phyloP scores from a whole-genome alignment of 2,888 invertebrate genomes.

The Quadriops clusia region DNA sequence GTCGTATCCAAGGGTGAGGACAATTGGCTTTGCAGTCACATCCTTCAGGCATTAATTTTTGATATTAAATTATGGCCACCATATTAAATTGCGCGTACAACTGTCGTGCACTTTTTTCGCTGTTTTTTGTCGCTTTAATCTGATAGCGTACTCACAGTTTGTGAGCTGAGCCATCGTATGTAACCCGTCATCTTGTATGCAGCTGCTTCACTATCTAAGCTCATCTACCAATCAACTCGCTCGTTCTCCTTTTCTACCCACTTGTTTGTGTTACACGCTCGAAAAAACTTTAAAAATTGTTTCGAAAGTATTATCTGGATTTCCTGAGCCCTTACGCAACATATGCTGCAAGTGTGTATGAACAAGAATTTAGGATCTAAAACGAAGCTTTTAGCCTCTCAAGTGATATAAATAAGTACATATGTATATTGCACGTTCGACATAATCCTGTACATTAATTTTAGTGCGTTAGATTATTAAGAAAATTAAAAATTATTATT shows the following conservation, averaged over 20 bases:
- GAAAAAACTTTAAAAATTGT: no score
- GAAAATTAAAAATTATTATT: constrained; percentile 9
- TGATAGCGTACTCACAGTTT: constrained; percentile 14
- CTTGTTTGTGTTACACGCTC: constrained; percentile 11
- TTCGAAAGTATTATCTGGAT: no score
- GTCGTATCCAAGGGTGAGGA: no score
- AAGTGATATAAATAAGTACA: constrained; percentile 5
- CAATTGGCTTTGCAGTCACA: constrained; percentile 12
- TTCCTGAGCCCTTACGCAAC: no score
- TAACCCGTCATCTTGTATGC: constrained; percentile 18
- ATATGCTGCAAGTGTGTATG: no score
- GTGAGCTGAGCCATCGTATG: constrained; percentile 5
- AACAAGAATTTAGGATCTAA: no score
- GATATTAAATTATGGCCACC: constrained; percentile 20
- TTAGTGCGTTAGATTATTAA: constrained; percentile 8
- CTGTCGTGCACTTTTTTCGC: constrained; percentile 16
- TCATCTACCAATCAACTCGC: constrained; percentile 18
- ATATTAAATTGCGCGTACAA: constrained; percentile 17
- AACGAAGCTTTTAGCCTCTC: no score
- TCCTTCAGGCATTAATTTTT: constrained; percentile 15
- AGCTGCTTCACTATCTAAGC: constrained; percentile 19
- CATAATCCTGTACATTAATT: constrained; percentile 6
- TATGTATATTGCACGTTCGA: background rate
- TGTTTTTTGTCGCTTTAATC: constrained; percentile 17
- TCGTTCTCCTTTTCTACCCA: constrained; percentile 10